These are phyloP conservation scores for Saturnia pavonia DNA, from an alignment of 2,888 invertebrate genomes.

Conservation along the genomic window DNA sequence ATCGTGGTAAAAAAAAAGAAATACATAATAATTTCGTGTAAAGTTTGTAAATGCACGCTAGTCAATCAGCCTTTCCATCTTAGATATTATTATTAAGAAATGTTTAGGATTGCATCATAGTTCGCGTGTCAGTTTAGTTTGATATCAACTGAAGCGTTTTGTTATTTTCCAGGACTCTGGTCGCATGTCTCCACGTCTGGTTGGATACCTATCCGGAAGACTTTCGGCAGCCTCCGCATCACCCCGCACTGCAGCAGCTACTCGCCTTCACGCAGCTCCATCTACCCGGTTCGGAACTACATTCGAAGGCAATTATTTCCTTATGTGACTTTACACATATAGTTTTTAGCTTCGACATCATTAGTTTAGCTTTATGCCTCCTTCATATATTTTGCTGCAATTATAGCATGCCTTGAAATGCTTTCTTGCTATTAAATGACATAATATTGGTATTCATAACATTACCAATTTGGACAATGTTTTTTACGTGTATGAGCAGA, in stretches of 20 bases:
- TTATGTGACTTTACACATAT: not conserved
- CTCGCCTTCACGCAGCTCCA: slow-evolving; percentile 92
- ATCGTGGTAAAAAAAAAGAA: too few relatives aligned
- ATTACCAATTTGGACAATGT: too few relatives aligned
- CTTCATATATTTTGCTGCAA: not conserved
- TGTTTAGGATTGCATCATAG: not conserved
- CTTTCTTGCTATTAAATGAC: too few relatives aligned
- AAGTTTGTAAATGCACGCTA: too few relatives aligned
- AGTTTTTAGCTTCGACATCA: not conserved
- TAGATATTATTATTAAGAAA: too few relatives aligned
- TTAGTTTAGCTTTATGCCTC: not conserved
- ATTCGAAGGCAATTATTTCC: slow-evolving; percentile 79
- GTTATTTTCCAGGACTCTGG: slow-evolving; percentile 85
- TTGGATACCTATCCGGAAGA: slow-evolving; percentile 98
- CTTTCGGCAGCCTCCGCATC: slow-evolving; percentile 90
- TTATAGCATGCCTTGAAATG: not conserved
- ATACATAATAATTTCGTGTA: too few relatives aligned
- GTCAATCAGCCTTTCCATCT: too few relatives aligned
- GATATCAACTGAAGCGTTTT: not conserved
- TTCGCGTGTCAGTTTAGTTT: not conserved
- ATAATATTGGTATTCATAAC: too few relatives aligned
- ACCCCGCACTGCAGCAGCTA: slow-evolving; percentile 90
- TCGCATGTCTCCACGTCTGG: slow-evolving; percentile 97
- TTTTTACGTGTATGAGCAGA: too few relatives aligned
- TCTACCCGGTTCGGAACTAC: slow-evolving; percentile 92